Base-by-base conservation (phyloP, 2,797 vertebrate species). In the Cottoperca gobio region DNA sequence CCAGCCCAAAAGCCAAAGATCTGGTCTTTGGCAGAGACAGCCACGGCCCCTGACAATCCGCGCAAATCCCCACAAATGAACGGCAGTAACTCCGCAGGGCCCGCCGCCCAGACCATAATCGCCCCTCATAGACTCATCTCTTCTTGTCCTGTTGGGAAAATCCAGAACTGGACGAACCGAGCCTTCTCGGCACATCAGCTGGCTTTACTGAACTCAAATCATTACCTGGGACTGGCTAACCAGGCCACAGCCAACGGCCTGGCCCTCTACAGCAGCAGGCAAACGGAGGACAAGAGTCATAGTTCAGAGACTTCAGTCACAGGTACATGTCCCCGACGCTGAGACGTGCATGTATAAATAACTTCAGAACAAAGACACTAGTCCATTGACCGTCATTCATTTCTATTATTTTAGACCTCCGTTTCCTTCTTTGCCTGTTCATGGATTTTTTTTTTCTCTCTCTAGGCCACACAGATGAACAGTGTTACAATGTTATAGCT, bases 1-100 rank as follows among this genome's bases (percentile, higher is more conserved):
- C 92, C 93, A 8, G 92, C 86, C 54, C 96, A 96, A 54, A 98
- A 99, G 81, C 97, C 97, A 86, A 99, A 99, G 91, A 99, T 99
- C 91, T 99, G 97, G 97, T 99, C 97, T 64, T 90, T 99, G 92
- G 97, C 97, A 31, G 97, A 99, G 92, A 99, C 97, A 0, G 97
- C 97, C 81, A 97, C 97, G 35, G 96, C 97, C 63, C 97, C 97
- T 35, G 98, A 99, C 95, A 98, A 97, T 93, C 97, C 97, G n/a
- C 96, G 96, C 73, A 98, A 96, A 86, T 97, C 97, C 45, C 97
- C 97, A 0, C 94, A 95, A 10, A 91, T 96, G 73, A 91, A 95
- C 46, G 94, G 90, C 89, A 49, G 87, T 86, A 68, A 91, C 71
- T 92, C 95, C 2, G 94, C 94, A 0, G 95, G 92, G 24, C 91